These are phyloP conservation scores for Mastomys natalensis DNA, from an alignment of 2,113 vertebrate genomes.

Conservation along the genomic window DNA sequence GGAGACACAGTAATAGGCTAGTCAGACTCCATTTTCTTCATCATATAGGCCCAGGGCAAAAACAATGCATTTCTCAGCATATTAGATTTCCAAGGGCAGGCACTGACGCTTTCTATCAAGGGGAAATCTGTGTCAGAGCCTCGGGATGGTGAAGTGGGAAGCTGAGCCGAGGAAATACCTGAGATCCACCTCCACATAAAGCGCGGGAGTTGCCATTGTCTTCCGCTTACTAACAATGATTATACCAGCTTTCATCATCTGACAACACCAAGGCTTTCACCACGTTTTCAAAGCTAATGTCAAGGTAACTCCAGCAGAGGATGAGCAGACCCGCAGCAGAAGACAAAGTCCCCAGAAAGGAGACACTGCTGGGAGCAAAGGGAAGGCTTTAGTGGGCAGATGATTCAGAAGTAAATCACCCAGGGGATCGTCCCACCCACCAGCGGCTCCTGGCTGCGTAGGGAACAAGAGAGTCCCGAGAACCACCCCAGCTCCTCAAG, in stretches of 20 bases:
- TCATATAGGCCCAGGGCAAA: neutral
- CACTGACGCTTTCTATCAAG: neutral
- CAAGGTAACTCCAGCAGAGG: neutral
- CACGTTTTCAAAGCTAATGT: constrained; percentile 15
- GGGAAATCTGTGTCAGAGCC: neutral
- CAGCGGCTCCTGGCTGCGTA: neutral
- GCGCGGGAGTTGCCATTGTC: fast-evolving
- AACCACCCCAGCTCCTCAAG: neutral
- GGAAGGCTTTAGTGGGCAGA: neutral
- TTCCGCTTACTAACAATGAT: neutral
- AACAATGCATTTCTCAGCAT: neutral
- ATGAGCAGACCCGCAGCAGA: neutral
- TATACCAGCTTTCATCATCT: neutral
- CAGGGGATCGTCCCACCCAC: neutral
- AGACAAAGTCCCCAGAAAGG: neutral
- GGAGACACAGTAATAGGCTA: neutral
- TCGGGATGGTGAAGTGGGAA: neutral
- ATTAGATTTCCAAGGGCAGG: neutral
- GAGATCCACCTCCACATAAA: neutral
- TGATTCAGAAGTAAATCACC: constrained; percentile 32
- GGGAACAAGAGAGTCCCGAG: neutral
- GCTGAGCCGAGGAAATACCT: neutral
- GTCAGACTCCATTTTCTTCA: neutral
- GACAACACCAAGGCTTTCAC: neutral
- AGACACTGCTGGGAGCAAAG: neutral